These are phyloP conservation scores for Hafferia zeledoni DNA, from an alignment of 2,797 vertebrate species.

Conservation along the genomic window DNA sequence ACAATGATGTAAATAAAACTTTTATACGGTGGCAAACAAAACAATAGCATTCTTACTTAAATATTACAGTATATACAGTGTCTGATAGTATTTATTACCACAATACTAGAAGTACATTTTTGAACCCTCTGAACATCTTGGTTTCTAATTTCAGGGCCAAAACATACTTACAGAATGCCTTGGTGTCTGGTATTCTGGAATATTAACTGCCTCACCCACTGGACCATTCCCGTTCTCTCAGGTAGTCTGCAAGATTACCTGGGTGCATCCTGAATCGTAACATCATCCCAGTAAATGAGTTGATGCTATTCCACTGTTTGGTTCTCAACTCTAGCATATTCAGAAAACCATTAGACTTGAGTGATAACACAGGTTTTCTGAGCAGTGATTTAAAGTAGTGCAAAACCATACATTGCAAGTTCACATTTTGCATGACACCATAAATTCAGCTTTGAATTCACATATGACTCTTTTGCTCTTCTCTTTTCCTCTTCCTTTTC, in stretches of 20 bases:
- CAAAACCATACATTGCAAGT: background rate
- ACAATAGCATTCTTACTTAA: background rate
- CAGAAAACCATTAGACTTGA: background rate
- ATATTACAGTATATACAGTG: background rate
- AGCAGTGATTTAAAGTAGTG: background rate
- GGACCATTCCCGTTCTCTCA: background rate
- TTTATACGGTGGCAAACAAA: background rate
- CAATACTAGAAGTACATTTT: background rate
- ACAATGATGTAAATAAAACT: background rate
- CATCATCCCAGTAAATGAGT: background rate
- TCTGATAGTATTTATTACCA: background rate
- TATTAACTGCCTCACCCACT: background rate
- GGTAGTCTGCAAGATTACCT: background rate
- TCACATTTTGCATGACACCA: conserved; percentile 16
- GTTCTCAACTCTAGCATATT: background rate
- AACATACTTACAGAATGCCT: background rate
- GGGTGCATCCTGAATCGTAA: background rate
- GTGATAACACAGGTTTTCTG: background rate
- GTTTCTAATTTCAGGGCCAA: background rate
- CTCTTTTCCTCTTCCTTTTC: background rate
- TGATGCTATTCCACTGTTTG: background rate
- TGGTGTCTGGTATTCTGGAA: background rate
- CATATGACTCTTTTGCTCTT: background rate
- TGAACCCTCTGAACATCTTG: background rate
- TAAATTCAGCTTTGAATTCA: conserved; percentile 6